A percentile compares a stretch with the other conserved stretches of the same genome.
phyloP scores from a whole-genome alignment of 2,888 invertebrate genomes.

The Torymus texanus region DNA sequence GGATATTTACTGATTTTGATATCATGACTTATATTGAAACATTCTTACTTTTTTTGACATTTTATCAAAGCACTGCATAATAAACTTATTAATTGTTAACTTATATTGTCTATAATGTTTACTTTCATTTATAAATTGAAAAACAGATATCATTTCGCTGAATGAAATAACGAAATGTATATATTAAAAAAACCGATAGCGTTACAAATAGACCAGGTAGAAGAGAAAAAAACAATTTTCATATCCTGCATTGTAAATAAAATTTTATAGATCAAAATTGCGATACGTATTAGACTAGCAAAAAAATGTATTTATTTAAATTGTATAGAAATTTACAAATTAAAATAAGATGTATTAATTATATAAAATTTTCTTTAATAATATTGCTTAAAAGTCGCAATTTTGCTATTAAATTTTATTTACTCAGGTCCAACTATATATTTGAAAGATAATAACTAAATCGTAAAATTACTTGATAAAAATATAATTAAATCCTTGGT shows the following conservation, averaged over 20 bases:
- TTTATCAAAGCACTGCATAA: too few relatives aligned
- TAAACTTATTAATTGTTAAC: too few relatives aligned
- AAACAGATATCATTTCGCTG: slow-evolving; percentile 3
- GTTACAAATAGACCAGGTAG: not conserved
- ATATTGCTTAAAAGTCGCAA: not conserved
- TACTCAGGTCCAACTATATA: slow-evolving; percentile 1
- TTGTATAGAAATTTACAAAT: too few relatives aligned
- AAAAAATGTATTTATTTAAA: too few relatives aligned
- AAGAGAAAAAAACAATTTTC: slow-evolving; percentile 7
- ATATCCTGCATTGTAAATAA: slow-evolving; percentile 5
- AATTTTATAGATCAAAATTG: slow-evolving; percentile 20
- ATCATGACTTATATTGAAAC: too few relatives aligned
- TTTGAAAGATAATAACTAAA: slow-evolving; percentile 10
- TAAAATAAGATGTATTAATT: too few relatives aligned
- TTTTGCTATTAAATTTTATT: slow-evolving; percentile 14
- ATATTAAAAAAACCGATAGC: slow-evolving; percentile 18
- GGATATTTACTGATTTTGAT: too few relatives aligned
- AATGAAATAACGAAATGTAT: slow-evolving; percentile 17
- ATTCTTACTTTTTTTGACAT: too few relatives aligned
- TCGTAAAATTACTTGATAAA: not conserved
- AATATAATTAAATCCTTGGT: not conserved
- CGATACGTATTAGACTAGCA: not conserved
- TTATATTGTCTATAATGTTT: not conserved
- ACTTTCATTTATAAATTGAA: not conserved
- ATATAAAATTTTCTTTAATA: too few relatives aligned